phyloP scores from a whole-genome alignment of 2,888 invertebrate genomes.

The Fragum sueziense region DNA sequence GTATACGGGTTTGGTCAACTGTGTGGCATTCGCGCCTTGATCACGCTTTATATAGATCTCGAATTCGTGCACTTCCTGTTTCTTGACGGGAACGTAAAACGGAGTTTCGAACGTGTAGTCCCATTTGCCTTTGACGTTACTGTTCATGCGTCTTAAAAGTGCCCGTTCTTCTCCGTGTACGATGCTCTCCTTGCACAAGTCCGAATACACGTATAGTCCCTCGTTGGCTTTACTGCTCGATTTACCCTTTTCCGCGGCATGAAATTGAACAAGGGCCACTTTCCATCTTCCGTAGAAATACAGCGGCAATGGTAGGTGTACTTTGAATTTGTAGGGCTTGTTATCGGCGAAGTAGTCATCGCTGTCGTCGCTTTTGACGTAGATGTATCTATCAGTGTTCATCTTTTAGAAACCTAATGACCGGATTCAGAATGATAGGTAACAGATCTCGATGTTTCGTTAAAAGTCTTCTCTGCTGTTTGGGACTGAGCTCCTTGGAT shows the following conservation, averaged over 20 bases:
- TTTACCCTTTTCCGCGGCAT: constrained; percentile 22
- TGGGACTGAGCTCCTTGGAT: constrained; percentile 31
- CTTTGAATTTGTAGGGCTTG: constrained; percentile 18
- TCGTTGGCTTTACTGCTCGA: constrained; percentile 9
- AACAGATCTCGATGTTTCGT: constrained; percentile 31
- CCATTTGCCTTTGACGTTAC: constrained; percentile 11
- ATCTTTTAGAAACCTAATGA: constrained; percentile 17
- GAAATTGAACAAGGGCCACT: constrained; percentile 26
- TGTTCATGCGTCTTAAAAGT: constrained; percentile 18
- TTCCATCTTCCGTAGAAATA: constrained; percentile 25
- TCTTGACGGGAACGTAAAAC: constrained; percentile 42
- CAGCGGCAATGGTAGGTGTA: constrained; percentile 21
- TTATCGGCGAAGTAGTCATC: constrained; percentile 25
- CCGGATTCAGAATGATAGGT: constrained; percentile 36
- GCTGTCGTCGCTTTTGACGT: constrained; percentile 35
- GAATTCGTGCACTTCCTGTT: constrained; percentile 27
- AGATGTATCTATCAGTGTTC: constrained; percentile 26
- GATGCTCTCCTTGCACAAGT: constrained; percentile 29
- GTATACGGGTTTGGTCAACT: constrained; percentile 34
- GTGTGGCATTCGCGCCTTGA: constrained; percentile 15
- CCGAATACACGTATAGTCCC: constrained; percentile 21
- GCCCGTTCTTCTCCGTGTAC: constrained; percentile 28
- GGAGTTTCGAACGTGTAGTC: constrained; percentile 22
- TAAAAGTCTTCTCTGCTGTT: constrained; percentile 35
- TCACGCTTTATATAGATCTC: constrained; percentile 49